Evolutionary conservation across 2,888 invertebrate genomes (phyloP).

Genomic region (Melanostoma scalare): DNA sequence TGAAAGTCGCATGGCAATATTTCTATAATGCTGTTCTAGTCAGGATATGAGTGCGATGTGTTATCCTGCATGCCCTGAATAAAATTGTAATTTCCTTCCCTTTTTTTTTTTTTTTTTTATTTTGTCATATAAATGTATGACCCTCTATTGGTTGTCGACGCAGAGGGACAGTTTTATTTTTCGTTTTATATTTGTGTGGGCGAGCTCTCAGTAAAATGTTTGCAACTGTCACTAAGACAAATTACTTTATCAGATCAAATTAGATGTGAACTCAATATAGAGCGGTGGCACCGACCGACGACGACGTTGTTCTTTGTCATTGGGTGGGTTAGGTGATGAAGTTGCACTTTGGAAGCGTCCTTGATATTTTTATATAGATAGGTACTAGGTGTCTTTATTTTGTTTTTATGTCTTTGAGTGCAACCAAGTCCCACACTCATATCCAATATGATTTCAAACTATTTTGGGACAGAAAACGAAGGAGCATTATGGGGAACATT

Average conservation of each 20-base stretch:
- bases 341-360: no score
- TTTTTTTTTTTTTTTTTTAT: constrained; percentile 15
- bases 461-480: no score
- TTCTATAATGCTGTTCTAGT: constrained; percentile 52
- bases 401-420: no score
- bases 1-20: constrained; percentile 56
- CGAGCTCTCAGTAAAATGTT: constrained; percentile 72
- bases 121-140: constrained; percentile 5
- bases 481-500: no score
- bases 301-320: constrained; percentile 24
- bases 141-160: constrained; percentile 23
- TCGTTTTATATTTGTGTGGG: constrained; percentile 35
- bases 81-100: constrained; percentile 65
- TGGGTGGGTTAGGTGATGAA: not conserved
- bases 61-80: constrained; percentile 63
- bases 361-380: no score
- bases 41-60: constrained; percentile 39
- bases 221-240: constrained; percentile 73
- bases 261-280: constrained; percentile 62
- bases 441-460: no score
- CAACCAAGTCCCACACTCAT: no score
- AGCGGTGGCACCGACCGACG: constrained; percentile 12
- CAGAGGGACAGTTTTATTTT: constrained; percentile 63
- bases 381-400: no score
- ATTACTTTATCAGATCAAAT: constrained; percentile 74